These are phyloP conservation scores for Corvus cornix DNA, from an alignment of 2,113 vertebrate species.

Conservation along the genomic window DNA sequence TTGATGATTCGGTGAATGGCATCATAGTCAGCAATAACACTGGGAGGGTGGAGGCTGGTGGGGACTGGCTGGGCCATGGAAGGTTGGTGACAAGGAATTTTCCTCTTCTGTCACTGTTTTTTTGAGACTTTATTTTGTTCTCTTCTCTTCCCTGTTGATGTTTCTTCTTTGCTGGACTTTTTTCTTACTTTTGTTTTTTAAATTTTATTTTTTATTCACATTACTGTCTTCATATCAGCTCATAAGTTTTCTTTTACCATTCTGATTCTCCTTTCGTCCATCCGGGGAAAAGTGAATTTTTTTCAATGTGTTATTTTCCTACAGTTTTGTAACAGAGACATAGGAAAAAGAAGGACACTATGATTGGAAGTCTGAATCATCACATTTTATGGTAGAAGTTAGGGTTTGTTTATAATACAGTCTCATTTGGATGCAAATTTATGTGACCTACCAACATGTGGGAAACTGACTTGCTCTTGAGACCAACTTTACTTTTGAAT, in stretches of 20 bases:
- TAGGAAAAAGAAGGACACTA: not conserved
- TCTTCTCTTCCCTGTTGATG: not conserved
- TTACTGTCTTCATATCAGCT: not conserved
- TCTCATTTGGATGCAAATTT: not conserved
- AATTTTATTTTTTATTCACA: not conserved
- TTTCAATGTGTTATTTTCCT: not conserved
- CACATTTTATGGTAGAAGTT: not conserved
- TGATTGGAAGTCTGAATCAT: not conserved
- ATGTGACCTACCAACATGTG: not conserved
- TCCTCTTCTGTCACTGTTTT: not conserved
- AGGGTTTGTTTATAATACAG: not conserved
- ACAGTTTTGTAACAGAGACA: not conserved
- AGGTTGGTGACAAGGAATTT: not conserved
- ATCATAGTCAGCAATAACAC: not conserved
- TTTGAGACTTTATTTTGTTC: not conserved
- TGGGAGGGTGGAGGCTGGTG: rapidly evolving
- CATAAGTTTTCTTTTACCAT: not conserved
- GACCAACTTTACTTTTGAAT: not conserved
- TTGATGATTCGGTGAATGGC: not conserved
- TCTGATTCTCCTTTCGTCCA: not conserved
- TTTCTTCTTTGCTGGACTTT: not conserved
- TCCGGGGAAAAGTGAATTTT: not conserved
- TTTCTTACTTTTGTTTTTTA: too few relatives aligned
- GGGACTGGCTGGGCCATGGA: not conserved
- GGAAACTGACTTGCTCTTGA: not conserved